Evolutionary conservation across 2,888 invertebrate species (phyloP).

Genomic region (Gari tellinella): DNA sequence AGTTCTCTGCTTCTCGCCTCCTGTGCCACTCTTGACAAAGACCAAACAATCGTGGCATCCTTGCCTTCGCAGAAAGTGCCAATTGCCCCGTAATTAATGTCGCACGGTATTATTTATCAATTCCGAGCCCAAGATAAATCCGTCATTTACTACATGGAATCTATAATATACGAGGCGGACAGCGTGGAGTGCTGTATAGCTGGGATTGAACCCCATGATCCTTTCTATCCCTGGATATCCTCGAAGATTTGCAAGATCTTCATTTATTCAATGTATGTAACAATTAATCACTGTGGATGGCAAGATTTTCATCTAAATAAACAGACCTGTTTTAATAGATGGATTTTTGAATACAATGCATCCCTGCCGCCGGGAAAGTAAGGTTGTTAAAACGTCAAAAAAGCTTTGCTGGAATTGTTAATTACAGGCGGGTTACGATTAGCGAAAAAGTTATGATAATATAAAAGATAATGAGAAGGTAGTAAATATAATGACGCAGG

Average conservation of each 20-base stretch:
- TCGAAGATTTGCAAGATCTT: slow-evolving; percentile 38
- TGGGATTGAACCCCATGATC: slow-evolving; percentile 41
- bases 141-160: background rate
- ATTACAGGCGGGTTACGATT: slow-evolving; percentile 4
- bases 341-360: slow-evolving; percentile 51
- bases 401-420: slow-evolving; percentile 21
- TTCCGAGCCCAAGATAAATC: slow-evolving; percentile 32
- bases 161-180: slow-evolving; percentile 40
- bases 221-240: slow-evolving; percentile 36
- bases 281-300: slow-evolving; percentile 56
- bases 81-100: slow-evolving; percentile 61
- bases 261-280: slow-evolving; percentile 46
- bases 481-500: background rate
- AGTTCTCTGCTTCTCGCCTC: too few species aligned
- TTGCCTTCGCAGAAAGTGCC: slow-evolving; percentile 30
- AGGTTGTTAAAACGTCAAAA: slow-evolving; percentile 47
- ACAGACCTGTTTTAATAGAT: slow-evolving; percentile 50
- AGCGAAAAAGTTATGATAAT: too few species aligned
- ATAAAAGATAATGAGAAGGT: background rate
- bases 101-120: slow-evolving; percentile 38
- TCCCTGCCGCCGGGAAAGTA: slow-evolving; percentile 26
- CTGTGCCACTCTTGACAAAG: too few species aligned
- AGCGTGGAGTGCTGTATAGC: slow-evolving; percentile 30
- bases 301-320: slow-evolving; percentile 55
- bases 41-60: too few species aligned